Conservation (phyloP, 1,140 invertebrate genomes). For the Tetramorium parvispinum region DNA sequence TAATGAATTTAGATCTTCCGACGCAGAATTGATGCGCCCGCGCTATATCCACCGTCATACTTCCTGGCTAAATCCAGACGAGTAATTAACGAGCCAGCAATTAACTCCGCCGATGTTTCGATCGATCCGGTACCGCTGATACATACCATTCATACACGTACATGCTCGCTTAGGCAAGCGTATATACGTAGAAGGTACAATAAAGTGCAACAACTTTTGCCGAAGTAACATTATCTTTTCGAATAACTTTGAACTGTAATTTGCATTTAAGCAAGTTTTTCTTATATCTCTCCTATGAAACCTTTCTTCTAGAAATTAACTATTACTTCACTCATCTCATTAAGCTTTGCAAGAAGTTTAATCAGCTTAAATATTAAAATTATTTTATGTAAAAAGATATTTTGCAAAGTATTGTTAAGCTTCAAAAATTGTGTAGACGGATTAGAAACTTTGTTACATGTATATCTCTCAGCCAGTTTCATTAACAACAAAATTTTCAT, state of each 20-base stretch:
- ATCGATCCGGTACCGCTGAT: conserved; percentile 45
- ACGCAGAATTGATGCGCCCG: conserved; percentile 42
- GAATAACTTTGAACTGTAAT: conserved; percentile 26
- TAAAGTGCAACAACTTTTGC: conserved; percentile 39
- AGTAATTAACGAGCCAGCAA: conserved; percentile 68
- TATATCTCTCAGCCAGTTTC: no score
- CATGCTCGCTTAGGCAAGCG: neutral
- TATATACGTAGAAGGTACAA: neutral
- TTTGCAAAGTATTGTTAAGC: neutral
- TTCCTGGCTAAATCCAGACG: conserved; percentile 52
- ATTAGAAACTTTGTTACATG: neutral
- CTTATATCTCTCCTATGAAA: conserved; percentile 6
- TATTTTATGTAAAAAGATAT: neutral
- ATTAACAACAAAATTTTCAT: neutral
- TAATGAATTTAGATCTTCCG: conserved; percentile 59
- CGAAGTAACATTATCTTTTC: neutral
- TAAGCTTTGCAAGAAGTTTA: neutral
- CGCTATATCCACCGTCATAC: conserved; percentile 37
- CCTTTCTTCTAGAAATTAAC: neutral
- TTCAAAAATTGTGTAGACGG: neutral
- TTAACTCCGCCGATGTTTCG: conserved; percentile 63
- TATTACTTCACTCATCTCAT: neutral
- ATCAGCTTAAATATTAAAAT: conserved; percentile 3
- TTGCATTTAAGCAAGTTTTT: conserved; percentile 53
- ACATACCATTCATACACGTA: conserved; percentile 6